Evolutionary conservation across 2,797 vertebrate species (phyloP), one percentile per base, ranked within the genome.

Genomic region (Melanotaenia nigrans): DNA sequence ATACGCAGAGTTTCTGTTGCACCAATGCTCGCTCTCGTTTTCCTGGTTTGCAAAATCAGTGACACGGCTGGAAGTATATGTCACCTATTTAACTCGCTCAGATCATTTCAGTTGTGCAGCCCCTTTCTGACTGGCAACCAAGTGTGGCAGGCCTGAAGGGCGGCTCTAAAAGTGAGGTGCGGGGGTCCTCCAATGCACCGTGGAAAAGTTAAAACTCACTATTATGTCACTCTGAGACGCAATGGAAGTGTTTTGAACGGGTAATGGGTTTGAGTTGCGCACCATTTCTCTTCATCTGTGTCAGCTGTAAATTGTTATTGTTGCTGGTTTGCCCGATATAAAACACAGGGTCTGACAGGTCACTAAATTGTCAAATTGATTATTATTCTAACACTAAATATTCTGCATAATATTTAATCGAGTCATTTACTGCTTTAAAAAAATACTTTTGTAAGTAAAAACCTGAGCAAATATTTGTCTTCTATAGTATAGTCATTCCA

Each of bases 111-210:
- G 47, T 78, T 85, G 71, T 69, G 81, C 68, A 79, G 71, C 16
- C 45, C 24, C n/a, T 30, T 51, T 14, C 22, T 82, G 69, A 62
- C 33, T n/a, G 3, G 33, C 45, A 65, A 42, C 53, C 65, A 49
- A n/a, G 18, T 22, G 10, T 1, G 63, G 22, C 65, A 85, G 84
- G 76, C 76, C 81, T 64, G 65, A 6, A 20, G 20, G 9, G 69
- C 59, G 53, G 36, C 65, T 73, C 10, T 35, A 64, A 67, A 82
- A 65, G 51, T 53, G 68, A 38, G 73, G 69, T 70, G 18, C 61
- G 33, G 49, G 42, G 61, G 62, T 77, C 63, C 16, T 3, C 42
- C 0, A 20, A 60, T 55, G 13, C 28, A 45, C 28, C 32, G 33
- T 24, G 25, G 49, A 33, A 1, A 45, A 65, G 30, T 57, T 60